Evolutionary conservation across 2,113 vertebrate species (phyloP).

Genomic region (Malurus melanocephalus): DNA sequence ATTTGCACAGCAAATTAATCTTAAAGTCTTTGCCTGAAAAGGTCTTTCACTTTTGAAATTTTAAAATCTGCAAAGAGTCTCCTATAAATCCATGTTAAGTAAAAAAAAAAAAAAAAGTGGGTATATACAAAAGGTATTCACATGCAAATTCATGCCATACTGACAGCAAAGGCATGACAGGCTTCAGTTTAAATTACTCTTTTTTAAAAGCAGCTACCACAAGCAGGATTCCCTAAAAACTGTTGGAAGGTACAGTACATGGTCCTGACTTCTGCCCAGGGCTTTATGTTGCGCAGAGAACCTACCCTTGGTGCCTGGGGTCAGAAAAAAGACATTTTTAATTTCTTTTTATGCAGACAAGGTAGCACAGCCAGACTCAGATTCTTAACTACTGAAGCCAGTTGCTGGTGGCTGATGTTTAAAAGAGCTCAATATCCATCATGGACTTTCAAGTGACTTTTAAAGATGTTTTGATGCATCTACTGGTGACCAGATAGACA

Average conservation of each 20-base stretch:
- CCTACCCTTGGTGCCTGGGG: neutral
- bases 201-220: neutral
- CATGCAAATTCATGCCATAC: neutral
- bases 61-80: neutral
- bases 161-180: neutral
- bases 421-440: neutral
- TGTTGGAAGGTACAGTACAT: neutral
- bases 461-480: neutral
- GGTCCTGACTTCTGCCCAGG: neutral
- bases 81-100: neutral
- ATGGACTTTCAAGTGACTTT: neutral
- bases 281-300: neutral
- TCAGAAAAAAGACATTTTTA: neutral
- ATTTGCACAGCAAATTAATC: neutral
- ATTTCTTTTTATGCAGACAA: neutral
- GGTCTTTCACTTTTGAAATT: neutral
- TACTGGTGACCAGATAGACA: neutral
- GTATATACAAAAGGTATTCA: neutral
- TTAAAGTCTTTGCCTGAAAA: neutral
- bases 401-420: neutral
- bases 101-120: neutral
- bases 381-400: neutral
- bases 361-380: neutral
- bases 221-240: neutral
- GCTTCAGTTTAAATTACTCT: neutral